These are phyloP conservation scores for Pluvianellus socialis DNA, from an alignment of 2,113 vertebrate genomes.

Conservation along the genomic window DNA sequence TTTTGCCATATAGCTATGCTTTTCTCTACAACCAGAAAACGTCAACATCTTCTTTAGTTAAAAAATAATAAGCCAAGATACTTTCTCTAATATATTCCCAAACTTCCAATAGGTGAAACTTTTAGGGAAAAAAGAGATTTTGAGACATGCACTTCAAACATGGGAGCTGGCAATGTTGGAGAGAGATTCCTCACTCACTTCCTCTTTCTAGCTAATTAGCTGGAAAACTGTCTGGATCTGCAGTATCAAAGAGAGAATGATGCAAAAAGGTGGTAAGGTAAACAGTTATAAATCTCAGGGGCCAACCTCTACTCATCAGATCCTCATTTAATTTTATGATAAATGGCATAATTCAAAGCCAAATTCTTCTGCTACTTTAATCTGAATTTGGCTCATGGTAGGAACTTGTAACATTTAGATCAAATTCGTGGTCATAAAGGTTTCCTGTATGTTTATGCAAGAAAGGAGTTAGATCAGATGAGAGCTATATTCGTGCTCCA, in stretches of 20 bases:
- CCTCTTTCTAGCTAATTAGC: background rate
- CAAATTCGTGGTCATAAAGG: background rate
- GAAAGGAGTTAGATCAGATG: background rate
- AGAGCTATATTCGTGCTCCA: background rate
- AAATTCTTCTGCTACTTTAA: background rate
- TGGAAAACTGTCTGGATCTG: background rate
- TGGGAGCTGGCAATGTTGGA: background rate
- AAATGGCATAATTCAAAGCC: background rate
- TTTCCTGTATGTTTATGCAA: background rate
- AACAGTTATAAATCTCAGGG: background rate
- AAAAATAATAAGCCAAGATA: background rate
- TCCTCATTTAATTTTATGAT: background rate
- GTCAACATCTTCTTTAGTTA: background rate
- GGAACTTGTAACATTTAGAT: background rate
- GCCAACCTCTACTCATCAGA: background rate
- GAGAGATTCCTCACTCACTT: background rate
- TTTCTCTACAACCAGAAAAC: background rate
- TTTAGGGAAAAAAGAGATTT: background rate
- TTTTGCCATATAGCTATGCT: background rate
- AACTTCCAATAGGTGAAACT: background rate
- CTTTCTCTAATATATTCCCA: background rate
- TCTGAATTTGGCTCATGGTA: background rate
- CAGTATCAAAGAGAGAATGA: background rate
- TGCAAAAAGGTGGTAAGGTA: background rate
- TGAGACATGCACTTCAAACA: background rate